Conservation (phyloP, 2,888 invertebrate genomes). For the Lutraria lutraria region DNA sequence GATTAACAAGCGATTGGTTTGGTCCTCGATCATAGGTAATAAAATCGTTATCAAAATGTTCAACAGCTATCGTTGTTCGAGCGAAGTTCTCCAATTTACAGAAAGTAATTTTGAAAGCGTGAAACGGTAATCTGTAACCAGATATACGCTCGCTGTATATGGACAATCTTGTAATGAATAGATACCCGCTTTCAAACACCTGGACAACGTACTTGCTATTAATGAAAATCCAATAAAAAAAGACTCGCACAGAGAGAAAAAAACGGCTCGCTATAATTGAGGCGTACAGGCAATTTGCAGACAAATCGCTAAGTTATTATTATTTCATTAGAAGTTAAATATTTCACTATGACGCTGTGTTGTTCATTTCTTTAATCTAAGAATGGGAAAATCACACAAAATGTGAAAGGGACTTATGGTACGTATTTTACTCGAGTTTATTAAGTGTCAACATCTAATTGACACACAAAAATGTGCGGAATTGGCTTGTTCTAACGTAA, state of each 20-base stretch:
- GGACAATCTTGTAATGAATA: slow-evolving; percentile 43
- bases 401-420: neutral
- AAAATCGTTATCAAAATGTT: slow-evolving; percentile 51
- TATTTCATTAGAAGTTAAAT: slow-evolving; percentile 28
- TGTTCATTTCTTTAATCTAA: neutral
- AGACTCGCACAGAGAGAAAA: neutral
- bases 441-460: neutral
- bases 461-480: neutral
- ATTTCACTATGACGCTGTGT: slow-evolving; percentile 4
- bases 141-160: slow-evolving; percentile 37
- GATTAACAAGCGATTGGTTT: slow-evolving; percentile 47
- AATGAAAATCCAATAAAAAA: slow-evolving; percentile 18
- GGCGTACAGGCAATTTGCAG: slow-evolving; percentile 17
- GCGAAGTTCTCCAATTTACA: slow-evolving; percentile 35
- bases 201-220: slow-evolving; percentile 27
- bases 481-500: neutral
- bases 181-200: slow-evolving; percentile 39
- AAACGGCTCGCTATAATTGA: slow-evolving; percentile 5
- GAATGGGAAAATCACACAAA: neutral
- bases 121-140: slow-evolving; percentile 47
- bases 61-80: slow-evolving; percentile 40
- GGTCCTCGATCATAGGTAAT: slow-evolving; percentile 34
- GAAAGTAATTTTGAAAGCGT: slow-evolving; percentile 41
- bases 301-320: slow-evolving; percentile 9
- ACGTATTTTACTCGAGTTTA: neutral